phyloP scores from a whole-genome alignment of 2,888 invertebrate genomes.

The Nomada lathburiana region DNA sequence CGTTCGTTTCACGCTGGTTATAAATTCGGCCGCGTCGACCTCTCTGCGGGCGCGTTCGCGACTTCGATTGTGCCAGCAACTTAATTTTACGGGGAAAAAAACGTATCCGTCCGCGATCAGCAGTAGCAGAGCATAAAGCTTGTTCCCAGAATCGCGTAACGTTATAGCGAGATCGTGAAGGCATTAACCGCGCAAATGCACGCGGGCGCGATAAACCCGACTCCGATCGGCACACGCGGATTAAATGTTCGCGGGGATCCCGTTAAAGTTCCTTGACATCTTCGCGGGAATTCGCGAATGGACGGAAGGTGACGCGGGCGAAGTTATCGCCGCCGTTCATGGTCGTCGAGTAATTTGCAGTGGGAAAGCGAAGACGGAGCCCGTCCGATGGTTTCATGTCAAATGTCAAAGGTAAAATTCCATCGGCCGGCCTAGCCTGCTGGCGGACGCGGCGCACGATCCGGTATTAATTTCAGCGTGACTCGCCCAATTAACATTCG shows the following conservation, averaged over 20 bases:
- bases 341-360: slow-evolving; percentile 1
- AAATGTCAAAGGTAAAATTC: slow-evolving; percentile 55
- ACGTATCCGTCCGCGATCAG: slow-evolving; percentile 8
- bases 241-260: slow-evolving; percentile 52
- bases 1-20: slow-evolving; percentile 30
- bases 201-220: slow-evolving; percentile 56
- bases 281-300: slow-evolving; percentile 46
- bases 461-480: slow-evolving; percentile 48
- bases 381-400: slow-evolving; percentile 13
- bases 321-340: not conserved
- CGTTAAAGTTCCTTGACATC: slow-evolving; percentile 58
- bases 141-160: slow-evolving; percentile 56
- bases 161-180: slow-evolving; percentile 35
- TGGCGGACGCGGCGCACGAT: slow-evolving; percentile 18
- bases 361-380: slow-evolving; percentile 9
- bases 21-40: slow-evolving; percentile 70
- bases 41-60: slow-evolving; percentile 53
- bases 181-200: slow-evolving; percentile 31
- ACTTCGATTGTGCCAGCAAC: not conserved
- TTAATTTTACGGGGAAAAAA: not conserved
- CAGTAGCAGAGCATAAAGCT: slow-evolving; percentile 30
- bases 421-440: not conserved
- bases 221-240: slow-evolving; percentile 46
- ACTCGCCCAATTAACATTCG: slow-evolving; percentile 4
- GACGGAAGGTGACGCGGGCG: slow-evolving; percentile 6